Evolutionary conservation across 2,888 invertebrate genomes (phyloP), one percentile per base, ranked within the genome.

Genomic region (Brachynemurus nebulosus): DNA sequence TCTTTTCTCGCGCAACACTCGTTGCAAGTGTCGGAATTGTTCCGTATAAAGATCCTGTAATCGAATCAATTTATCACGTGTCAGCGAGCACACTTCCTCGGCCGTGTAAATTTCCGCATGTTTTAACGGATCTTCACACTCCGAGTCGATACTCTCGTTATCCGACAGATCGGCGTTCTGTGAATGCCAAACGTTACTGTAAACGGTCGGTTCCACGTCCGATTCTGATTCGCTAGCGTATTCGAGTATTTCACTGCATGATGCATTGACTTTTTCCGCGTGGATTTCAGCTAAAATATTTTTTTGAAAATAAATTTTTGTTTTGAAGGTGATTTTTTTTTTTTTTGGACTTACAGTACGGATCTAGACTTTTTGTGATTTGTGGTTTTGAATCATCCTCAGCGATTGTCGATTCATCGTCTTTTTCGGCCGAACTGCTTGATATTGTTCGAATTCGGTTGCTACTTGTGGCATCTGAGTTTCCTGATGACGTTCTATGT

Each of bases 81-180:
- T 78, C 23, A 86, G 78, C 20, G 75, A 69, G 4, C 86, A 79
- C 0, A 86, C 85, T 62, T 93, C 92, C 56, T 93, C 89, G 0
- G 85, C 83, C 0, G 92, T 90, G 60, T 79, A 92, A 0, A 90
- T 80, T 9, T 88, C 88, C 1, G 91, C 89, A 59, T 85, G 83
- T 65, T 82, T 83, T 42, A 85, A 67, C 2, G 75, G 70, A 64
- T 86, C 85, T 54, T 83, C 84, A 51, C 79, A 74, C 48, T 82
- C 78, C 35, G 80, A 81, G 59, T 84, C 83, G 11, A 80, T 71
- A 58, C 82, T 83, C 58, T 86, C 86, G 54, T 80, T 76, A 58
- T 86, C 85, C 9, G 83, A 83, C 53, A 76, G 76, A 52, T 76
- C 76, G 47, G 78, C 76, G 48, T 77, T 77, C 37, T 70, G 65